Base-by-base conservation (phyloP, 2,113 vertebrate species). In the Callipepla squamata region DNA sequence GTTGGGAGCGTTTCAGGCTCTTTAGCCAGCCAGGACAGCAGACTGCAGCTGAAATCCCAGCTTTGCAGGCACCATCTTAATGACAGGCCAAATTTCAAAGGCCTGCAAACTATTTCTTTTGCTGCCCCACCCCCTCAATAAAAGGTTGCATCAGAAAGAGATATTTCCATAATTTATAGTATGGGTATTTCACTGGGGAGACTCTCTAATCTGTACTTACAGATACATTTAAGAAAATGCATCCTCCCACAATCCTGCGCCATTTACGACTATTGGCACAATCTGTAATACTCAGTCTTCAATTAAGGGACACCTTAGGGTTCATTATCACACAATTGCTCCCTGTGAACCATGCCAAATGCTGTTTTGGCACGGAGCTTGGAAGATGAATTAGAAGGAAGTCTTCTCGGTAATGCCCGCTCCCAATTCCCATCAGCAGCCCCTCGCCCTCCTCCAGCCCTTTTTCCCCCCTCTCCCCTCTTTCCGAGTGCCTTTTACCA, bases 241-340 rank as follows among this genome's bases (percentile, higher is more conserved):
- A 98, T 98, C 98, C 98, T 98, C 98, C 97, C 94, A 40, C 96
- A 96, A 98, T 97, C 97, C 98, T 96, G 98, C 62, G 45, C 98
- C 98, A 98, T 98, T 98, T 98, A 98, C 95, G 98, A 98, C 97
- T 96, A 96, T 95, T 98, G 98, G 98, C 98, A 98, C 97, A 96
- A 97, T 97, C 97, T 97, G 87, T 97, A 97, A 98, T 97, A 95
- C 98, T 98, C 98, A 97, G 96, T 98, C 98, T 98, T 98, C 98
- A 98, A 98, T 98, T 98, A 98, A 97, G 96, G 98, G 98, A 98
- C 98, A 98, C 98, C 98, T 98, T 98, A 97, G 98, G 97, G 98
- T 98, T 98, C 98, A 98, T 98, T 98, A 98, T 98, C 97, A 98
- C 98, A 98, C 98, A 98, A 97, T 97, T 98, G 97, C 98, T 98